Conservation (phyloP, 2,113 vertebrate genomes). For the Poecilia latipinna region DNA sequence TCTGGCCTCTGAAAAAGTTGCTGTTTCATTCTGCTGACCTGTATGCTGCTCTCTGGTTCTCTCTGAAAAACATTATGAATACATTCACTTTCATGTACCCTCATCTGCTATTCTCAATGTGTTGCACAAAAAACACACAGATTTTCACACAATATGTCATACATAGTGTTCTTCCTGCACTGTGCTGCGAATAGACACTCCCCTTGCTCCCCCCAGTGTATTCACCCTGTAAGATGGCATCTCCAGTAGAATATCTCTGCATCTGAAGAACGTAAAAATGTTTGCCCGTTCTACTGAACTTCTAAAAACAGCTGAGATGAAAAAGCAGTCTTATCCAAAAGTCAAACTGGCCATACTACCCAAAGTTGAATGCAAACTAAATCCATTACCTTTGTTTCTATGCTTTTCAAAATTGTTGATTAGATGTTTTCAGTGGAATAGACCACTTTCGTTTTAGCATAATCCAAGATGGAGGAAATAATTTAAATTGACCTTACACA, state of each 20-base stretch:
- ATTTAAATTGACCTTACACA: background rate
- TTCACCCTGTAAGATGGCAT: background rate
- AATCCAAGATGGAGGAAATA: background rate
- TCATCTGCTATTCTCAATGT: background rate
- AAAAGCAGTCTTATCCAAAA: background rate
- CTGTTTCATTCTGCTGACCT: no score
- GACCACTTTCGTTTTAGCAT: background rate
- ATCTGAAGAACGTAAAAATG: background rate
- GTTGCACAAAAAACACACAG: background rate
- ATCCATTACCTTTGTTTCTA: no score
- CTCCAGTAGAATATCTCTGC: background rate
- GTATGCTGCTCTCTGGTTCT: no score
- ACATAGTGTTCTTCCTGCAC: background rate
- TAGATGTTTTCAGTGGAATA: no score
- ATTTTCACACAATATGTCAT: background rate
- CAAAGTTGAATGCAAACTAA: no score
- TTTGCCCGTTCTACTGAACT: no score
- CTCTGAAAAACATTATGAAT: no score
- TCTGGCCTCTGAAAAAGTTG: no score
- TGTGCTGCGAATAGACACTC: background rate
- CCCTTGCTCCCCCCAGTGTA: background rate
- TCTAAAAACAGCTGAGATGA: background rate
- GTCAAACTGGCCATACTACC: no score
- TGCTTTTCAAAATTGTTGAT: no score
- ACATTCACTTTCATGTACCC: background rate